Conservation (phyloP, 2,888 invertebrate species). For the Syritta pipiens region DNA sequence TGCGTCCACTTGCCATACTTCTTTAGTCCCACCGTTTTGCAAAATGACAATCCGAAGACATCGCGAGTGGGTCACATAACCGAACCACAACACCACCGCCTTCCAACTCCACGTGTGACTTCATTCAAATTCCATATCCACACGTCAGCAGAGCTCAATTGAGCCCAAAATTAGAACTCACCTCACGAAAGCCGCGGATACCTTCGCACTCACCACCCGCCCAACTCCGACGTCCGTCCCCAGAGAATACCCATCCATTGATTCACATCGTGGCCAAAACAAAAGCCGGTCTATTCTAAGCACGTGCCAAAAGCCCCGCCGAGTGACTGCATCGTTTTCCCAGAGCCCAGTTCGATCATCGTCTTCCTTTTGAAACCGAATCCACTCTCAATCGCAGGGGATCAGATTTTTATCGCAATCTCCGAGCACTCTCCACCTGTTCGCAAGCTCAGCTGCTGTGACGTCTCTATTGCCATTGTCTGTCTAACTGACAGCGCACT, state of each 20-base stretch:
- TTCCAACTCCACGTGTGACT: too few relatives aligned
- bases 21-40: too few relatives aligned
- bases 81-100: too few relatives aligned
- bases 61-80: too few relatives aligned
- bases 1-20: too few relatives aligned
- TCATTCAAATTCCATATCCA: neutral
- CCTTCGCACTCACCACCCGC: neutral
- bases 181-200: slow-evolving; percentile 5
- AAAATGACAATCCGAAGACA: too few relatives aligned
- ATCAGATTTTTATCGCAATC: too few relatives aligned
- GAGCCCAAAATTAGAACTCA: slow-evolving; percentile 12
- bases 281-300: slow-evolving; percentile 29
- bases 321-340: neutral
- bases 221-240: neutral
- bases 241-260: slow-evolving; percentile 1
- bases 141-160: neutral
- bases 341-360: neutral
- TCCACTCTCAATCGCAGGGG: too few relatives aligned
- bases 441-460: slow-evolving; percentile 15
- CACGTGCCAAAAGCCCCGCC: slow-evolving; percentile 19
- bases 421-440: too few relatives aligned
- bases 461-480: neutral
- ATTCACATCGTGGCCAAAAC: slow-evolving; percentile 1
- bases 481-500: slow-evolving; percentile 15
- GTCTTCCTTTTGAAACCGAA: slow-evolving; percentile 4